A percentile compares a stretch with the other conserved stretches of the same genome.
phyloP scores from a whole-genome alignment of 2,888 invertebrate species.

The Drosophila quinaria region DNA sequence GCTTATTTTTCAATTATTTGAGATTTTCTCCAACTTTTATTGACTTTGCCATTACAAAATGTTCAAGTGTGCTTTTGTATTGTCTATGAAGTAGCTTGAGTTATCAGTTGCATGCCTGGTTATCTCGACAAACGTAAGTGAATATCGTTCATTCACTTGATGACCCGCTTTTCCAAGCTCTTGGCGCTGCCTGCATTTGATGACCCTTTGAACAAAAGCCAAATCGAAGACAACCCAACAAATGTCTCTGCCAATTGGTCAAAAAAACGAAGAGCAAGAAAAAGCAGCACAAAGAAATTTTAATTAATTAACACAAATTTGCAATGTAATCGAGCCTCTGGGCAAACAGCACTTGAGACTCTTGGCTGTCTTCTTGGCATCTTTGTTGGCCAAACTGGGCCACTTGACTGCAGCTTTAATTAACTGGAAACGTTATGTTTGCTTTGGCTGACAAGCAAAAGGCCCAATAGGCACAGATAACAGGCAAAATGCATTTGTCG shows the following conservation, averaged over 20 bases:
- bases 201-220: constrained; percentile 11
- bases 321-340: constrained; percentile 69
- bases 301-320: constrained; percentile 82
- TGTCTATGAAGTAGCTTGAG: not conserved
- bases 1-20: not conserved
- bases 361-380: constrained; percentile 14
- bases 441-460: constrained; percentile 60
- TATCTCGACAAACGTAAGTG: constrained; percentile 14
- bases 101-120: constrained; percentile 7
- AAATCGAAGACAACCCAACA: constrained; percentile 14
- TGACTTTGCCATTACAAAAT: constrained; percentile 7
- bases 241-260: constrained; percentile 23
- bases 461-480: constrained; percentile 52
- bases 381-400: constrained; percentile 38
- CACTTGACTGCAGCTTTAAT: constrained; percentile 80
- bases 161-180: constrained; percentile 13
- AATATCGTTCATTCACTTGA: constrained; percentile 39
- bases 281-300: constrained; percentile 50
- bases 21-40: not conserved
- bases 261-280: not conserved
- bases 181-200: constrained; percentile 40
- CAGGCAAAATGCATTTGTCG: constrained; percentile 38
- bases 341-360: constrained; percentile 44
- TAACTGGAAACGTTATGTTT: constrained; percentile 80
- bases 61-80: constrained; percentile 1